Conservation (phyloP, 2,888 invertebrate genomes). For the Caenorhabditis sp. region DNA sequence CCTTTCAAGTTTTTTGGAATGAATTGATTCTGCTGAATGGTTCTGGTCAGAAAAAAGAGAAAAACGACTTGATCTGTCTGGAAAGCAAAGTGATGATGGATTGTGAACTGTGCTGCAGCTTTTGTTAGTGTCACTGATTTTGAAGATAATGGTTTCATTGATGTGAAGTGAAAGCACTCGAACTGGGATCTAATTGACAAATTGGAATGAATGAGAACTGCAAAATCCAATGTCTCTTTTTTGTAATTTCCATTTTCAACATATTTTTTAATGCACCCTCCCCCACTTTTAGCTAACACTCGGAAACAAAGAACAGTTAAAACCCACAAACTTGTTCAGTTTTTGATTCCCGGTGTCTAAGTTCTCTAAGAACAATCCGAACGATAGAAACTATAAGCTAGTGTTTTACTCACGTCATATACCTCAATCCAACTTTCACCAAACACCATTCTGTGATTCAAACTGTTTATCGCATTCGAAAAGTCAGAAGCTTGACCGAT, state of each 20-base stretch:
- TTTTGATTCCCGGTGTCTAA: no score
- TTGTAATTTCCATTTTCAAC: neutral
- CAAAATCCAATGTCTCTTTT: neutral
- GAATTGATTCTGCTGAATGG: conserved; percentile 8
- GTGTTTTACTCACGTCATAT: no score
- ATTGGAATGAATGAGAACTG: neutral
- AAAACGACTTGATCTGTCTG: conserved; percentile 1
- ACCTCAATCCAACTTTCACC: neutral
- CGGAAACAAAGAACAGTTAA: no score
- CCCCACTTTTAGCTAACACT: no score
- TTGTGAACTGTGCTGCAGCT: conserved; percentile 7
- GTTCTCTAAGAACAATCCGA: no score
- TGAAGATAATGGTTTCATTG: no score
- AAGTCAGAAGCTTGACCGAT: neutral
- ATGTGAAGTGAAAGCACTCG: neutral
- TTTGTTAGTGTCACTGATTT: no score
- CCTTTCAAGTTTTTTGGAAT: conserved; percentile 19
- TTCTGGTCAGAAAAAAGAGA: conserved; percentile 1
- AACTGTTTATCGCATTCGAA: neutral
- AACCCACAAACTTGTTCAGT: no score
- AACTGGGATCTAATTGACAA: neutral
- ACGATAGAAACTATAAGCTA: no score
- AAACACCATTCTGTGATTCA: neutral
- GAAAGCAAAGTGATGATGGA: neutral
- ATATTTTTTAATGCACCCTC: no score